A percentile compares a stretch with the other conserved stretches of the same genome.
These are phyloP conservation scores for Lucinisca nassula DNA, from an alignment of 2,888 invertebrate genomes.

Conservation along the genomic window DNA sequence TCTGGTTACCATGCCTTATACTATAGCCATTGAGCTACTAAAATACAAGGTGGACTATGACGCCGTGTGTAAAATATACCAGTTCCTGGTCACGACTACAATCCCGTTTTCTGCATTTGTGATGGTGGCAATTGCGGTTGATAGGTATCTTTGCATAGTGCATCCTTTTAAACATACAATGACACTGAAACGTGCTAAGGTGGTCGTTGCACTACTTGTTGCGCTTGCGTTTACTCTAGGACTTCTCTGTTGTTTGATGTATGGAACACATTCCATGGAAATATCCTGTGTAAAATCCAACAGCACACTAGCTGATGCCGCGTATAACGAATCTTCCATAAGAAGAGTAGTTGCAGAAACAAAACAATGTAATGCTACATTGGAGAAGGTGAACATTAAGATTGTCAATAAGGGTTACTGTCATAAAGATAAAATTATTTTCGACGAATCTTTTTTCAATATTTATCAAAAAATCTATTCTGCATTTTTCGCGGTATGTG, in stretches of 20 bases:
- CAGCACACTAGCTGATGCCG: not conserved
- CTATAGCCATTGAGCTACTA: conserved; percentile 81
- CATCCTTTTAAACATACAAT: conserved; percentile 85
- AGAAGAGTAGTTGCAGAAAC: not conserved
- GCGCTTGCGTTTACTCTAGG: conserved; percentile 67
- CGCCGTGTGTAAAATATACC: conserved; percentile 81
- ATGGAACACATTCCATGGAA: conserved; percentile 37
- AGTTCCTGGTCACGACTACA: conserved; percentile 82
- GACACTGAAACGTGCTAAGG: conserved; percentile 80
- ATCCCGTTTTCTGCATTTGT: conserved; percentile 85
- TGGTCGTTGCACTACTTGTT: conserved; percentile 65
- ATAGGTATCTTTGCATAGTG: conserved; percentile 84
- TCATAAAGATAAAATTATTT: conserved; percentile 52
- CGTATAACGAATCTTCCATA: not conserved
- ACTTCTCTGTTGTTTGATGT: conserved; percentile 58
- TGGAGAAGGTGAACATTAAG: not conserved
- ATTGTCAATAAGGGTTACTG: conserved; percentile 47
- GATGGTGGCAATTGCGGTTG: conserved; percentile 83
- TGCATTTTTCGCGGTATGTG: conserved; percentile 83
- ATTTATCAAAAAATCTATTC: conserved; percentile 84
- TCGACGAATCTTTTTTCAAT: conserved; percentile 63
- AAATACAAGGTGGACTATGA: conserved; percentile 77
- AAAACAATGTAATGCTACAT: not conserved
- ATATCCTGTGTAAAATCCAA: not conserved
- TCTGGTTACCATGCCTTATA: conserved; percentile 84